Conservation (phyloP, 2,113 vertebrate genomes). For the Gnathonemus longibarbis region DNA sequence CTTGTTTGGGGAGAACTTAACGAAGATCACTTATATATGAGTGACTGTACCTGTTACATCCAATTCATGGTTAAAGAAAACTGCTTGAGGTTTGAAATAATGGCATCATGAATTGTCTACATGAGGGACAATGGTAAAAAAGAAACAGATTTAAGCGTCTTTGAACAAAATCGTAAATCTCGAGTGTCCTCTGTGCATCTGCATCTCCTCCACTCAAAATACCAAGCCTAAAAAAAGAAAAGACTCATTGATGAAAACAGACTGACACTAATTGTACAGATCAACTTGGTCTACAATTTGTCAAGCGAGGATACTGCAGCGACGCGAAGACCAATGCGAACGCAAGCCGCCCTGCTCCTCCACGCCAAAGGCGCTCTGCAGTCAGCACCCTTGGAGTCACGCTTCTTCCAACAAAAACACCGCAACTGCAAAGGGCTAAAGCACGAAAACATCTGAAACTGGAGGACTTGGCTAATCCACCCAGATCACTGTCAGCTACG, state of each 20-base stretch:
- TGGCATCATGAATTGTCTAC: neutral
- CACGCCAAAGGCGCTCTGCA: neutral
- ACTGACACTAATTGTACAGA: neutral
- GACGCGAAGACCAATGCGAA: neutral
- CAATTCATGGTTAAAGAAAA: neutral
- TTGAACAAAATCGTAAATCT: neutral
- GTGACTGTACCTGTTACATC: neutral
- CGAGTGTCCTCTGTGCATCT: neutral
- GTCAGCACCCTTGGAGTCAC: neutral
- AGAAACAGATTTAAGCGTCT: neutral
- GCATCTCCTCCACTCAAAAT: neutral
- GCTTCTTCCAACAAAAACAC: neutral
- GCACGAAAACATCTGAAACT: neutral
- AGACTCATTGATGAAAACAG: neutral
- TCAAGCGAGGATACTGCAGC: neutral
- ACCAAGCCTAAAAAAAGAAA: neutral
- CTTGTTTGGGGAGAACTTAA: no score
- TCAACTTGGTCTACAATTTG: neutral
- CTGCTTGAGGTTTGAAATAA: neutral
- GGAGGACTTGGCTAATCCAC: neutral
- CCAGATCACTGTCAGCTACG: neutral
- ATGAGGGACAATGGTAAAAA: neutral
- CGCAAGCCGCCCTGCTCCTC: neutral
- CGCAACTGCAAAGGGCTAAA: neutral
- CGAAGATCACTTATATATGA: neutral